Base-by-base conservation (phyloP, 2,113 vertebrate genomes). In the Stigmatopora nigra region DNA sequence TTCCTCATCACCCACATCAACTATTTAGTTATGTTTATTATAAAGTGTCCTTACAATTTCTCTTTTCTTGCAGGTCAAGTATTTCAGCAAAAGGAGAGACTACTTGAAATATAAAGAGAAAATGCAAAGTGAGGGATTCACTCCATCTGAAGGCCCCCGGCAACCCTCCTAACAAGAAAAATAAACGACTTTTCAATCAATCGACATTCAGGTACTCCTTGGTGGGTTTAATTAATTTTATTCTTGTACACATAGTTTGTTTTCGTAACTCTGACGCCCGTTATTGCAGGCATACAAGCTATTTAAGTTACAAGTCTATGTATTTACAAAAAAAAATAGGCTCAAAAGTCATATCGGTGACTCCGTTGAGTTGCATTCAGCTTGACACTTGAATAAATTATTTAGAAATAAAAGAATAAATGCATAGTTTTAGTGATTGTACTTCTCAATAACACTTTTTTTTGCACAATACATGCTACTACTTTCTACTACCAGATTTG, bases 91-190 rank as follows among this genome's bases (percentile, higher is more conserved):
- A 87, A 92, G 95, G 88, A 93, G 95, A 89, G 93, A 94, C 76
- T 99, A 90, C 71, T 85, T 98, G 84, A 96, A 97, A 85, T 99
- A 93, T 48, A 98, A 97, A 79, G 91, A 84, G 64, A 91, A 91
- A 74, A 88, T 98, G 79, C 77, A 97, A 87, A 79, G 77, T 0
- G 91, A 92, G 73, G 88, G 92, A 0, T 94, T 91, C 84, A 63
- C 70, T 25, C 89, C 93, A 64, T 73, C 90, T 19, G 81, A 90
- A 62, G 82, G 88, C 9, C 72, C 87, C 5, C 61, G 72, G 4
- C 88, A 92, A 65, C 80, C 88, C 22, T 82, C 85, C 1, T 87
- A 73, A 77, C 41, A 17, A 11, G 5, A 11, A 60, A 41, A 44
- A n/a, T n/a, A n/a, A 9, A 7, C 2, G 9, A 3, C 36, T 2